Evolutionary conservation across 2,888 invertebrate species (phyloP).

Genomic region (Orchestes rusci): DNA sequence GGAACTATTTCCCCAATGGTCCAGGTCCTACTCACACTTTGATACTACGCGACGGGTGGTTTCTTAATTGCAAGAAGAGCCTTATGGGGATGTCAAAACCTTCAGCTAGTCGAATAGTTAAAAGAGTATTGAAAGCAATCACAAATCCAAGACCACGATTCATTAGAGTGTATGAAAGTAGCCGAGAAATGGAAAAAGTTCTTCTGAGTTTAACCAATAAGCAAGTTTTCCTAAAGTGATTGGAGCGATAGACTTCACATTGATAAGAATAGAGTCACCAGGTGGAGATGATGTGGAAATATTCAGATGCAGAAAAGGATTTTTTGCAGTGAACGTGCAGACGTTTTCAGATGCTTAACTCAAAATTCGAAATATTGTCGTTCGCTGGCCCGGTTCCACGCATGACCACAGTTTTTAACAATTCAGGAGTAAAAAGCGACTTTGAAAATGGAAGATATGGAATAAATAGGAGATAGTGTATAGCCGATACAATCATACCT

Average conservation of each 20-base stretch:
- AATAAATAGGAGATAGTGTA: conserved; percentile 25
- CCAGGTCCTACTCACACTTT: conserved; percentile 13
- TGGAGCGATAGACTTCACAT: too few species aligned
- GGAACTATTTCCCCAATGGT: too few species aligned
- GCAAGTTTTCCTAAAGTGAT: conserved; percentile 27
- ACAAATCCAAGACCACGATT: conserved; percentile 12
- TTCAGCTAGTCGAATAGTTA: conserved; percentile 9
- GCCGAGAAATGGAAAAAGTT: conserved; percentile 13
- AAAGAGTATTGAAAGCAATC: conserved; percentile 12
- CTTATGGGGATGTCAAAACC: conserved; percentile 7
- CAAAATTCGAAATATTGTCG: too few species aligned
- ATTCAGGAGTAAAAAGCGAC: too few species aligned
- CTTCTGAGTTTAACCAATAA: conserved; percentile 23
- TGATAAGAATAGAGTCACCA: too few species aligned
- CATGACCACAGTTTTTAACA: too few species aligned
- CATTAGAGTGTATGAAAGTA: conserved; percentile 17
- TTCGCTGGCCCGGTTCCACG: too few species aligned
- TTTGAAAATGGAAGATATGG: too few species aligned
- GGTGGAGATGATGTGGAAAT: too few species aligned
- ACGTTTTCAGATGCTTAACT: too few species aligned
- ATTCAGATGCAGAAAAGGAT: too few species aligned
- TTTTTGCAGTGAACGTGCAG: too few species aligned
- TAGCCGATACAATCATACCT: conserved; percentile 11
- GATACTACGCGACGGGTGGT: conserved; percentile 18
- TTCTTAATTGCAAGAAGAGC: conserved; percentile 9